Conservation (phyloP, 2,888 invertebrate genomes). For the Phania funesta region DNA sequence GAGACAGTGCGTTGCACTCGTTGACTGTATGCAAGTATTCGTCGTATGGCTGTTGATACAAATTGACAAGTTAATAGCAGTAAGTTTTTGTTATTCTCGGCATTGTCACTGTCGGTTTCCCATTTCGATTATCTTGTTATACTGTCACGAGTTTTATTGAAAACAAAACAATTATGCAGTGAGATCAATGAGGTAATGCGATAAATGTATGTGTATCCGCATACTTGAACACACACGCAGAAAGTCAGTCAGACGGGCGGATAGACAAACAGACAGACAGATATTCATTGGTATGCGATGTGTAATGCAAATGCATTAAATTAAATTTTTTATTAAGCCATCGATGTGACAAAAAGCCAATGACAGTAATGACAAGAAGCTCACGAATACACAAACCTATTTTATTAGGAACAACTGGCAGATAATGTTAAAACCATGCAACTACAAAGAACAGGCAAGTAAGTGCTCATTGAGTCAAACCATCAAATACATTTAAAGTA, state of each 20-base stretch:
- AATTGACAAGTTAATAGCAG: neutral
- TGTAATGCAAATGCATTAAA: slow-evolving; percentile 54
- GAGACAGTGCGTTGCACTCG: too few species aligned
- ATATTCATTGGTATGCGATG: slow-evolving; percentile 7
- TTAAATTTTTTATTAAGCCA: slow-evolving; percentile 65
- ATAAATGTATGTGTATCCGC: neutral
- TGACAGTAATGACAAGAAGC: slow-evolving; percentile 67
- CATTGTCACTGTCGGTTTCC: slow-evolving; percentile 45
- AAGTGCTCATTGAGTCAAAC: neutral
- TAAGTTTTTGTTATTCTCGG: slow-evolving; percentile 39
- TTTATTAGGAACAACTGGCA: slow-evolving; percentile 65
- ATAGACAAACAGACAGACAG: neutral
- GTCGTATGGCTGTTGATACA: neutral
- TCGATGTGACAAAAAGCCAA: slow-evolving; percentile 64
- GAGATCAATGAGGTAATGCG: slow-evolving; percentile 13
- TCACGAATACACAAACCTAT: slow-evolving; percentile 64
- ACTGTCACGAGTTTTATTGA: slow-evolving; percentile 19
- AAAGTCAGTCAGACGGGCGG: neutral
- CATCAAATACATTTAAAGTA: too few species aligned
- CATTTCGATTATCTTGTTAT: slow-evolving; percentile 55
- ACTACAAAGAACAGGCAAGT: slow-evolving; percentile 12
- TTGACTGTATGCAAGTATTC: too few species aligned
- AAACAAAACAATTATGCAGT: slow-evolving; percentile 22
- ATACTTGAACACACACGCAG: neutral
- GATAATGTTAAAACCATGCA: slow-evolving; percentile 45